These are phyloP conservation scores for Ahaetulla prasina DNA, from an alignment of 2,113 vertebrate species.

Conservation along the genomic window DNA sequence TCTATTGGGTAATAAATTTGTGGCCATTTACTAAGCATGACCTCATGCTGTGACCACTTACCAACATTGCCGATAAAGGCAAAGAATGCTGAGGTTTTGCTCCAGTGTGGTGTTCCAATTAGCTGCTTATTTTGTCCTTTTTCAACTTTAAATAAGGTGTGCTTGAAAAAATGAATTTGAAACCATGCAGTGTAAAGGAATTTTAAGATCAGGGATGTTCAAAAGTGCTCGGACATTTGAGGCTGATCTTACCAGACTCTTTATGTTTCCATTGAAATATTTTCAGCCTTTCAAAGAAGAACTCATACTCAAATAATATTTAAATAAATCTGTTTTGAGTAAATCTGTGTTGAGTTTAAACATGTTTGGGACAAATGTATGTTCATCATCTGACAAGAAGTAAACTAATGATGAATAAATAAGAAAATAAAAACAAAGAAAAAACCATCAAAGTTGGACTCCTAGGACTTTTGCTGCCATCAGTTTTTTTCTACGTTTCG, in stretches of 20 bases:
- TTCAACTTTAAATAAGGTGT: neutral
- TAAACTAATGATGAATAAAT: neutral
- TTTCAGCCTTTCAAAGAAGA: neutral
- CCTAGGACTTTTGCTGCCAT: neutral
- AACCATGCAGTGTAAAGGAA: neutral
- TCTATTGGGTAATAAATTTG: conserved; percentile 33
- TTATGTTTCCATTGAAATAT: neutral
- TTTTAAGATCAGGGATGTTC: neutral
- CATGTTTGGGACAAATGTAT: neutral
- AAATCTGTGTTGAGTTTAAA: neutral
- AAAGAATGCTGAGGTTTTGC: conserved; percentile 17
- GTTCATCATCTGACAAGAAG: neutral
- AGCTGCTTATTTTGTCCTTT: conserved; percentile 27
- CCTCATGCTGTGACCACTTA: conserved; percentile 34
- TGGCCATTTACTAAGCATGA: neutral
- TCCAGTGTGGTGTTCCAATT: conserved; percentile 38
- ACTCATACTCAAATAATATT: neutral
- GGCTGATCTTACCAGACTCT: neutral
- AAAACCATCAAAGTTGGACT: neutral
- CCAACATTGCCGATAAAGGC: conserved; percentile 4
- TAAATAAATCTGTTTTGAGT: neutral
- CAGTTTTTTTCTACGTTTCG: neutral
- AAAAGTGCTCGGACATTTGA: neutral
- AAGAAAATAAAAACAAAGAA: neutral
- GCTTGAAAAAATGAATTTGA: neutral